phyloP scores from a whole-genome alignment of 2,888 invertebrate species.

The Enoplolaimus lenunculus region DNA sequence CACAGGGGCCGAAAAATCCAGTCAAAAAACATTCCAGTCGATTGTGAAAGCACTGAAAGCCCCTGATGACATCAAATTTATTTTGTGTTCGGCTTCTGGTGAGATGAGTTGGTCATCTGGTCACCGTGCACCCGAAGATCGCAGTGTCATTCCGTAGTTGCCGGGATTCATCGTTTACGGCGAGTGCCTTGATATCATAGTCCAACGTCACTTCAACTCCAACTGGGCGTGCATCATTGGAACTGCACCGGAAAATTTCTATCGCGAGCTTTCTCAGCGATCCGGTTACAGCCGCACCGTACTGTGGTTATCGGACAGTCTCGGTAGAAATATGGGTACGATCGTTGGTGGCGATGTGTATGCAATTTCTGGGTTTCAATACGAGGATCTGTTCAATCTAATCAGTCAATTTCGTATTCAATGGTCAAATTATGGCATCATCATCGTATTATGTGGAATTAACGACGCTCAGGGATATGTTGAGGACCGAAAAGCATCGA shows the following conservation, averaged over 20 bases:
- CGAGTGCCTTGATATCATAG: background rate
- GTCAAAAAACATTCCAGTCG: background rate
- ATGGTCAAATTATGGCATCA: background rate
- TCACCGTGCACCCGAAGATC: background rate
- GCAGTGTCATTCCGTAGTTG: background rate
- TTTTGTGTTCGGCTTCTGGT: background rate
- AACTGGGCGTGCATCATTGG: background rate
- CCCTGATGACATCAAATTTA: background rate
- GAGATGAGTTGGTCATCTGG: constrained; percentile 1
- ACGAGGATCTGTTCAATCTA: background rate
- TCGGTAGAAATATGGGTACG: background rate
- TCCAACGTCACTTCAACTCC: background rate
- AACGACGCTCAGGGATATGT: background rate
- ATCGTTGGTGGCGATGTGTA: background rate
- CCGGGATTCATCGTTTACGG: background rate
- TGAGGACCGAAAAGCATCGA: background rate
- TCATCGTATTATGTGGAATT: background rate
- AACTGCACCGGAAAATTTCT: background rate
- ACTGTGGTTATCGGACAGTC: background rate
- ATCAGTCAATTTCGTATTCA: background rate
- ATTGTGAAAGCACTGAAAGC: background rate
- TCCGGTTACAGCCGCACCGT: background rate
- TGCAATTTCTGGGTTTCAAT: background rate
- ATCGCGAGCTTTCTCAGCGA: background rate
- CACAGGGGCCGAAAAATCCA: background rate